Evolutionary conservation across 2,113 vertebrate species (phyloP), one percentile per base, ranked within the genome.

Genomic region (Engraulis encrasicolus): DNA sequence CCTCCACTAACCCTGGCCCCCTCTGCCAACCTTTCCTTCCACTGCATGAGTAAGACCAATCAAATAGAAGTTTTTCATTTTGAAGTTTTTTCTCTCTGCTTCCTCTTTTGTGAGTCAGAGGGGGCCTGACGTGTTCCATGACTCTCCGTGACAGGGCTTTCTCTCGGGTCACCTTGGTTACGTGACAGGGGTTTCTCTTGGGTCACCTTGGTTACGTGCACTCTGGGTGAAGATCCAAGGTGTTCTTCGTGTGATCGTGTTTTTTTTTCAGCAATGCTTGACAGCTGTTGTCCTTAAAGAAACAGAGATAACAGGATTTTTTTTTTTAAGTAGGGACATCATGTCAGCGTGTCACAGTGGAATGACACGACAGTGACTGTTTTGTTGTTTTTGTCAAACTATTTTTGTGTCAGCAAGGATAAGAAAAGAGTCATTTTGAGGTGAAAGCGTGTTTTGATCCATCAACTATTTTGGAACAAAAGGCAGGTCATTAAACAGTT

Each of bases 31-130:
- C 12, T 74, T 15, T 36, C 14, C 66, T 15, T 36, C 14, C 66
- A 74, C 27, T 74, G 66, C 27, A 74, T 74, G 66, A 34, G 27
- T 74, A 74, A 74, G 31, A 74, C 66, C 27, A 5, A 74, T 74
- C 66, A 74, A 14, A 74, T 74, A 14, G 66, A 74, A 74, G 11
- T 74, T 74, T 74, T 74, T 74, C 66, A 34, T 74, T 34, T 74
- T 17, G 40, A 74, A 15, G 23, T 74, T 74, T 74, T 74, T 34
- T 74, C 66, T 14, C 27, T 36, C 17, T 74, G 31, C 34, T 74
- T 34, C 34, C 66, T 14, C 27, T 36, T 34, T 1, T 45, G 9
- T 45, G 40, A 45, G 40, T 45, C 40, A 45, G 40, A 45, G 9
- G 66, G 66, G 11, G 27, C 34, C n/a, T 66, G n/a, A 31, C 12